phyloP scores from a whole-genome alignment of 92 coral and sea anemone species.

The Zoanthus sansibaricus region DNA sequence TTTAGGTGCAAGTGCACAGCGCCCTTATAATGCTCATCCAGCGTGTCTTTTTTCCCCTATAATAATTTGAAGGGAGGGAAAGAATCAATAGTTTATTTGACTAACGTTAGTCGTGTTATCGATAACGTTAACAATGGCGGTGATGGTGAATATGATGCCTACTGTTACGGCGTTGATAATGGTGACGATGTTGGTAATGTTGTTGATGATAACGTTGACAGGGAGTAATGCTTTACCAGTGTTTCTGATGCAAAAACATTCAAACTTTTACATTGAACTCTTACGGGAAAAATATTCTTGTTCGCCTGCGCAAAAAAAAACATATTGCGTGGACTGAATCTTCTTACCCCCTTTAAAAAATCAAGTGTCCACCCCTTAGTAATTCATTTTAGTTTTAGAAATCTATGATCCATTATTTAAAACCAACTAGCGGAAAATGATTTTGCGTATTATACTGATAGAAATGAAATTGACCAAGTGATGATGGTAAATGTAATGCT shows the following conservation, averaged over 20 bases:
- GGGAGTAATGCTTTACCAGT: not conserved
- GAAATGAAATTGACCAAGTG: too few species aligned
- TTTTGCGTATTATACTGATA: too few species aligned
- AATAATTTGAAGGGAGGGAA: not conserved
- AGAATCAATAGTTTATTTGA: not conserved
- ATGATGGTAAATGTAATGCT: too few species aligned
- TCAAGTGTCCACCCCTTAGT: too few species aligned
- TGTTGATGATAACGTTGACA: not conserved
- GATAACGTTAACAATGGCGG: not conserved
- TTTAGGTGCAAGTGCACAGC: slow-evolving; percentile 91
- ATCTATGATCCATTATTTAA: too few species aligned
- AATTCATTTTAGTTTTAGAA: too few species aligned
- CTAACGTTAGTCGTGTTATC: not conserved
- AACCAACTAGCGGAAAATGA: too few species aligned
- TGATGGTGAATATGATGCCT: too few species aligned
- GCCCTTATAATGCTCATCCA: slow-evolving; percentile 89
- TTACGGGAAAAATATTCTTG: not conserved
- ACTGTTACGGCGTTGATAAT: not conserved
- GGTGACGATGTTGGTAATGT: not conserved
- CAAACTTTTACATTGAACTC: not conserved
- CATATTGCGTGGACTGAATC: too few species aligned
- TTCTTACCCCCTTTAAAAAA: too few species aligned
- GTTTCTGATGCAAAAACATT: not conserved
- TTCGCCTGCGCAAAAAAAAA: too few species aligned
- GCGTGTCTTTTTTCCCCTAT: slow-evolving; percentile 85